These are phyloP conservation scores for Pipra filicauda DNA, from an alignment of 2,113 vertebrate genomes.

Conservation along the genomic window DNA sequence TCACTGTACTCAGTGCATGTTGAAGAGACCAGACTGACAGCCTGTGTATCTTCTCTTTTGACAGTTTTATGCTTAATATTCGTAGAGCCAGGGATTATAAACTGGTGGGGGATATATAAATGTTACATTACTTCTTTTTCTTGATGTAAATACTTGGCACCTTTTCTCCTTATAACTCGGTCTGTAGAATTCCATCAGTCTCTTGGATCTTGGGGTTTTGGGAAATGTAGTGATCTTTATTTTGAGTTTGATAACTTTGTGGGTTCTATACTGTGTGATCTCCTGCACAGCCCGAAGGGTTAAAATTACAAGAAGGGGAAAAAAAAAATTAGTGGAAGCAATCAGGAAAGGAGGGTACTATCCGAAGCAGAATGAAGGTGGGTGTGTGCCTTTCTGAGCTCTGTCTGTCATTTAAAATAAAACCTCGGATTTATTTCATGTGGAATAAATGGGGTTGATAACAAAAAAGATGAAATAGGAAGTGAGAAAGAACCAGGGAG, in stretches of 20 bases:
- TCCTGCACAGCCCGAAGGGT: neutral
- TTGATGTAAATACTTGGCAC: neutral
- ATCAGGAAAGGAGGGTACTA: neutral
- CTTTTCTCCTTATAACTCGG: neutral
- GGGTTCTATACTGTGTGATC: neutral
- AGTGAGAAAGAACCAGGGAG: neutral
- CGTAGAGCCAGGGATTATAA: neutral
- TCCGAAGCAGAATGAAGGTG: neutral
- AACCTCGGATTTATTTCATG: neutral
- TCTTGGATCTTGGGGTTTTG: neutral
- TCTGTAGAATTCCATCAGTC: neutral
- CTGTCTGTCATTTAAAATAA: neutral
- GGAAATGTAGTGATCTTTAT: neutral
- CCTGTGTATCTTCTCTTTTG: neutral
- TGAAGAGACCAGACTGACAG: neutral
- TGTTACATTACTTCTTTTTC: neutral
- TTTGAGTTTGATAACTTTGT: neutral
- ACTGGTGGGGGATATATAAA: neutral
- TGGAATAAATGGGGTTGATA: neutral
- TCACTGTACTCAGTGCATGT: neutral
- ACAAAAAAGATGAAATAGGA: neutral
- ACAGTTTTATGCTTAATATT: neutral
- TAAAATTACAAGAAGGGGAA: neutral
- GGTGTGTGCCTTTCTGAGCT: neutral
- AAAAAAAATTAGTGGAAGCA: neutral